phyloP scores from a whole-genome alignment of 2,797 vertebrate species.

The Anas acuta region DNA sequence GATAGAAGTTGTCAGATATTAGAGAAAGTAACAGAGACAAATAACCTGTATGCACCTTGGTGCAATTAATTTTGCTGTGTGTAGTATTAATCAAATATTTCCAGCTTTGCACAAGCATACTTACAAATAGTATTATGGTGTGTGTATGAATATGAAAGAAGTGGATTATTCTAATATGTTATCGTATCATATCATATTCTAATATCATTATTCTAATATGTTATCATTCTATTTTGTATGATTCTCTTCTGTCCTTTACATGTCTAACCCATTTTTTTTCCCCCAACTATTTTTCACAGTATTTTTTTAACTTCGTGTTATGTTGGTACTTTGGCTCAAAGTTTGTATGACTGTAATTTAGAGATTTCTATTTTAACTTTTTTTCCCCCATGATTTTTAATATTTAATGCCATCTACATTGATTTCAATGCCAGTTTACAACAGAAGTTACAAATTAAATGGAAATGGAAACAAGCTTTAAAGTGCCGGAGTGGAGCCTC shows the following conservation, averaged over 20 bases:
- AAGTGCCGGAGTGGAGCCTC: background rate
- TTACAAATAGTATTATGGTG: background rate
- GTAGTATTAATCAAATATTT: background rate
- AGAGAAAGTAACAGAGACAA: background rate
- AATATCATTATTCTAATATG: no score
- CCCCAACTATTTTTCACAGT: background rate
- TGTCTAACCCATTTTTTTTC: background rate
- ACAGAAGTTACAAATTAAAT: background rate
- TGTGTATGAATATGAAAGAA: background rate
- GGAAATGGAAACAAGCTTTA: background rate
- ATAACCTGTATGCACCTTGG: background rate
- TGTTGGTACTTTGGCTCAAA: background rate
- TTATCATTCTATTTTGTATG: background rate
- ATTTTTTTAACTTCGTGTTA: background rate
- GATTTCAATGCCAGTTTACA: background rate
- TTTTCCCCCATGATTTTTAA: background rate
- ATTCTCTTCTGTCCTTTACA: background rate
- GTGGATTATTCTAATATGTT: background rate
- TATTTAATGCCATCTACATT: background rate
- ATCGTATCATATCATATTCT: no score
- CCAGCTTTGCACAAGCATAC: background rate
- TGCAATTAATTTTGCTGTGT: background rate
- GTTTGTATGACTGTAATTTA: background rate
- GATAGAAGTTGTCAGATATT: background rate
- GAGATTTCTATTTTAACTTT: background rate